Percentiles rank a stretch among this genome's conserved stretches.
phyloP scores from a whole-genome alignment of 1,140 invertebrate genomes.

The Macrostomum lignano region DNA sequence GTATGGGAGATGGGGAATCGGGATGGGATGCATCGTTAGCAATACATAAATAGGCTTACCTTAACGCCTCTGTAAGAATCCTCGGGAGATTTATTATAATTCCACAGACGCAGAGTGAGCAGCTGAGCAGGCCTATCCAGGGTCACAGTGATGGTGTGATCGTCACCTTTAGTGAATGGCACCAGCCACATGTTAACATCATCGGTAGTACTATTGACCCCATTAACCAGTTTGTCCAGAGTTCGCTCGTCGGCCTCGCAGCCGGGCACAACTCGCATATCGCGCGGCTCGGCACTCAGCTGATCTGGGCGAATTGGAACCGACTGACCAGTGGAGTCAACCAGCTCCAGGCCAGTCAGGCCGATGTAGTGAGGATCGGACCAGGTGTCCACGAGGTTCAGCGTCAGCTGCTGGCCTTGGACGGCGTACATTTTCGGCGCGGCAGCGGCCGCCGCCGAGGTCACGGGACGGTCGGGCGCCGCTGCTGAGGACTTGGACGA shows the following conservation, averaged over 20 bases:
- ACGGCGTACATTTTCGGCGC: too few relatives aligned
- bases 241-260: conserved; percentile 21
- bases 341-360: conserved; percentile 29
- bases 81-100: conserved; percentile 46
- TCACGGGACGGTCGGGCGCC: too few relatives aligned
- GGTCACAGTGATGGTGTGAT: conserved; percentile 15
- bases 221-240: conserved; percentile 27
- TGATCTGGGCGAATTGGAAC: conserved; percentile 10
- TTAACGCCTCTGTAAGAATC: conserved; percentile 41
- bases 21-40: too few relatives aligned
- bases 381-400: conserved; percentile 30
- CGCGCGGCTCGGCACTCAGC: conserved; percentile 26
- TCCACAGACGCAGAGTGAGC: conserved; percentile 38
- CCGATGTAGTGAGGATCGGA: conserved; percentile 28
- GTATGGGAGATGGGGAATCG: too few relatives aligned
- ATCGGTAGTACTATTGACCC: conserved; percentile 23
- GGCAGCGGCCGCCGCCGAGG: too few relatives aligned
- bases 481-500: too few relatives aligned
- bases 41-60: too few relatives aligned
- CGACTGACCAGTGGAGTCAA: conserved; percentile 34
- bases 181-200: conserved; percentile 31
- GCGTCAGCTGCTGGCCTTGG: conserved; percentile 16
- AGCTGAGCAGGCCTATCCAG: conserved; percentile 17
- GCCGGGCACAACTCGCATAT: conserved; percentile 33
- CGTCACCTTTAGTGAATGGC: conserved; percentile 24